These are phyloP conservation scores for Podarcis lilfordi DNA, from an alignment of 2,797 vertebrate species.

Conservation along the genomic window DNA sequence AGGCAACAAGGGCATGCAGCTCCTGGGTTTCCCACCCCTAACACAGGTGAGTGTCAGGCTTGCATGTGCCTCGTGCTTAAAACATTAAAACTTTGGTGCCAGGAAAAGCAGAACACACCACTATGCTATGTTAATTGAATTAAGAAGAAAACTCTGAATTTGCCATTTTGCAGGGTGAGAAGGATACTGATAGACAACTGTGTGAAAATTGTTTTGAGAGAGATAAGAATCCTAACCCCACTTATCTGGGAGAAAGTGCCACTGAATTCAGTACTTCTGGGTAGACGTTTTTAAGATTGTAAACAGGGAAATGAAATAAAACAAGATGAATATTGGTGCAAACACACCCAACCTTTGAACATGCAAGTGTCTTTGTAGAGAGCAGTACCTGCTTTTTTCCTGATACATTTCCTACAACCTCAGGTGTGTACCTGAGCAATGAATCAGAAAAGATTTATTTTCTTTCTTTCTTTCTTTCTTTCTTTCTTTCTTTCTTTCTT, in stretches of 20 bases:
- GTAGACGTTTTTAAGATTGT: background rate
- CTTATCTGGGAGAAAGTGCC: no score
- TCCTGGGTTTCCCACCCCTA: background rate
- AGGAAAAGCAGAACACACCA: background rate
- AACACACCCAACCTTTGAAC: background rate
- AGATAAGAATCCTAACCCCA: background rate
- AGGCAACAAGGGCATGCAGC: no score
- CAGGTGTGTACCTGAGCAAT: background rate
- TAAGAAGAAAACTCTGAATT: background rate
- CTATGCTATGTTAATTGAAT: background rate
- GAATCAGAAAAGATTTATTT: background rate
- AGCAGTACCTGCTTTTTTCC: background rate
- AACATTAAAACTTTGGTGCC: background rate
- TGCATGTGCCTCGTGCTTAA: background rate
- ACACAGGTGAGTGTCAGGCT: background rate
- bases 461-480: no score
- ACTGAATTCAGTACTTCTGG: no score
- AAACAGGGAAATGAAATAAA: background rate
- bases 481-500: no score
- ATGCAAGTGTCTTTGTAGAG: background rate
- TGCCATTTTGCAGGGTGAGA: background rate
- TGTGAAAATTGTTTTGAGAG: background rate
- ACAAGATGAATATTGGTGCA: background rate
- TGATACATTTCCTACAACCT: background rate
- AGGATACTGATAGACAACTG: background rate